Evolutionary conservation across 23 tunicate genomes (phyloP).

Genomic region (Phallusia fumigata): DNA sequence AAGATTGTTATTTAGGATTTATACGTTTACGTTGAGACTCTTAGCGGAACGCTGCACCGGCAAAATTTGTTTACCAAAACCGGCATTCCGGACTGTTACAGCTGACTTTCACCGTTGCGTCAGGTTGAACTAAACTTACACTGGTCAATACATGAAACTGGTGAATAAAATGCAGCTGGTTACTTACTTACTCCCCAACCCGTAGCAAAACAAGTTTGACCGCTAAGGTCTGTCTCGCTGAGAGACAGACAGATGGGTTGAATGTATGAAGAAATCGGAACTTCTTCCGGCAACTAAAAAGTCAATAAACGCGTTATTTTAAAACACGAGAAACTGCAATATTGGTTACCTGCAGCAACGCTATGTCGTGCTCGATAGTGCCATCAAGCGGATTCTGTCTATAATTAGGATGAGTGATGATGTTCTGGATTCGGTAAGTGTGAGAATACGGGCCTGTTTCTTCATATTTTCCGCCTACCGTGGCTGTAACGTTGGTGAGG

Average conservation of each 20-base stretch:
- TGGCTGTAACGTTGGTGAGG: background rate
- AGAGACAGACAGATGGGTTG: background rate
- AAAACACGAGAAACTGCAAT: background rate
- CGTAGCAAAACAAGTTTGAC: background rate
- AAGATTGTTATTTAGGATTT: too few relatives aligned
- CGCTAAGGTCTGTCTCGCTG: background rate
- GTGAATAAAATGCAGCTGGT: background rate
- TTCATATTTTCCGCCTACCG: background rate
- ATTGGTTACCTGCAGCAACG: background rate
- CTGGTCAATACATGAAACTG: too few relatives aligned
- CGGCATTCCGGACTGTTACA: too few relatives aligned
- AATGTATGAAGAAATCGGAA: background rate
- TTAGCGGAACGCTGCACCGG: too few relatives aligned
- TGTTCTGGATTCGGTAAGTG: constrained; percentile 2
- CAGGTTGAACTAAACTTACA: too few relatives aligned
- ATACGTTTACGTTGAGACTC: too few relatives aligned
- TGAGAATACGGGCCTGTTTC: background rate
- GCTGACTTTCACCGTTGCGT: too few relatives aligned
- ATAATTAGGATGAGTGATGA: background rate
- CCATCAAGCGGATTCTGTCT: background rate
- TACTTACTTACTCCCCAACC: background rate
- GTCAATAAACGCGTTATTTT: too few relatives aligned
- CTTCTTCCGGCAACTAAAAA: background rate
- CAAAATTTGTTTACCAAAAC: too few relatives aligned
- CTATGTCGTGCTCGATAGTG: constrained; percentile 7